Evolutionary conservation across 2,888 invertebrate genomes (phyloP), one percentile per base, ranked within the genome.

Genomic region (Aphrophora alni): DNA sequence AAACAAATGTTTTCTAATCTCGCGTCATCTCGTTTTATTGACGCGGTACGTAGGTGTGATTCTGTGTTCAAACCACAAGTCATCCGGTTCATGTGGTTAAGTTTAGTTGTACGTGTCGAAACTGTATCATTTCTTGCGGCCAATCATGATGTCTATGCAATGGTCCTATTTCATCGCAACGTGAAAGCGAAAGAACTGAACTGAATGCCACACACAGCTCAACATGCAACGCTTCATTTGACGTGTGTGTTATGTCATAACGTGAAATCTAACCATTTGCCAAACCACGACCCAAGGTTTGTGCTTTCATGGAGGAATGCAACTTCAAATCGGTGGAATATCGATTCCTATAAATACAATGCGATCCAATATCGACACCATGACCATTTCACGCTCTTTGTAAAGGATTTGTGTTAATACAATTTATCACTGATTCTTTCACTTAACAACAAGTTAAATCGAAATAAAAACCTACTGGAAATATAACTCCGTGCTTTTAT

Each of bases 271-370:
- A 44, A 8, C 44, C 44, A 44, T 59, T 59, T 21, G 59, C 4
- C 59, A 59, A 59, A 59, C 59, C 59, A 59, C 59, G 59, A 59
- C 59, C 59, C 59, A 59, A 59, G 59, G 59, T 59, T 59, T 59
- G 59, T 21, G 59, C 59, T 59, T 59, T 59, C 59, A 59, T 59
- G 59, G 21, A n/a, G 59, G 59, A 59, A 59, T 59, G 59, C 44
- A 17, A 14, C 44, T 5, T n/a, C n/a, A 2, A 14, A 59, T 59
- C 59, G 59, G 59, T 14, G 59, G 59, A 59, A 59, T 21, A 59
- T 59, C 59, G 59, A 59, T 59, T 59, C 59, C 14, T 59, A 2
- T 59, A 59, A 21, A 59, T 59, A 21, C 59, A 59, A 59, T 4
- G 21, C 21, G 59, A 5, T 33, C n/a, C n/a, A n/a, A n/a, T n/a